Evolutionary conservation across 2,888 invertebrate species (phyloP), one percentile per base, ranked within the genome.

Genomic region (Mimas tiliae): DNA sequence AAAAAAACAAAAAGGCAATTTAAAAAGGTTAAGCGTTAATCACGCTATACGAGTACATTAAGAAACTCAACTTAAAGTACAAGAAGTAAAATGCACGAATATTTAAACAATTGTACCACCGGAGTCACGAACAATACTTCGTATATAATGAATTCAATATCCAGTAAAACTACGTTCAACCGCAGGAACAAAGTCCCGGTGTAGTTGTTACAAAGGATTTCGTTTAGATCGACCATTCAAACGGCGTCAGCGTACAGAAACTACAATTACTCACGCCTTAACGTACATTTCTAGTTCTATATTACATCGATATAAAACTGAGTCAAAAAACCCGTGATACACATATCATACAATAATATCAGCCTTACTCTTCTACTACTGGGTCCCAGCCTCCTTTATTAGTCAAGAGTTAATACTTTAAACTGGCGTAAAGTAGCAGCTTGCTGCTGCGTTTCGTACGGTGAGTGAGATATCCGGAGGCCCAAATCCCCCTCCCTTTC

Each of bases 271-370:
- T 50, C 42, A 65, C 50, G 47, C 51, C 62, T 38, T 19, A 51
- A 27, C 27, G 27, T 27, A 27, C 34, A 34, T 9, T 34, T 55
- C 16, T 38, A 55, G 11, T 55, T 55, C 16, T 55, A 16, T 34
- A 55, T 55, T 55, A 55, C 38, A 55, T 38, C 55, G 11, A 16
- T 16, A 38, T 55, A 38, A 55, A 55, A 55, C 4, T 38, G 38
- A 48, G n/a, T 48, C n/a, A 6, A 9, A 6, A 38, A 1, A 7
- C 6, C 6, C 4, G 47, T 52, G 27, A 21, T 21, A 51, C 21
- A 19, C 16, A 27, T 21, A 51, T 12, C 9, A 8, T 27, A 34
- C 8, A 52, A 27, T 33, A 9, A 7, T 9, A n/a, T 8, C 33
- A 33, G 33, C 14, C 27, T 7, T 53, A 12, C 33, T 0, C 53